Evolutionary conservation across 2,888 invertebrate species (phyloP).

Genomic region (Conomelus anceps): DNA sequence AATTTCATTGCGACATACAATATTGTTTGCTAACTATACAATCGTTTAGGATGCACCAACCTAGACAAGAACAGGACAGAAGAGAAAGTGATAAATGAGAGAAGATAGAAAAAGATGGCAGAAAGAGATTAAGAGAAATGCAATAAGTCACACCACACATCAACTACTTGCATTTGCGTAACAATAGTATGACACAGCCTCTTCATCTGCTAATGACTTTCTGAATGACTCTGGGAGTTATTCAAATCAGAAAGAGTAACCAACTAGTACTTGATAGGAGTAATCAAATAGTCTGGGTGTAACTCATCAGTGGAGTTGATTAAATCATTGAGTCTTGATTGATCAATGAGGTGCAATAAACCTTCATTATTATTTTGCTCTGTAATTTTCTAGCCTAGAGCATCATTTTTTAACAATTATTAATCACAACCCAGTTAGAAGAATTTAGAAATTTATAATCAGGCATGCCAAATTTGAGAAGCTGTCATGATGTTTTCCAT

Average conservation of each 20-base stretch:
- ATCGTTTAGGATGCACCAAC: neutral
- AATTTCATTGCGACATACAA: neutral
- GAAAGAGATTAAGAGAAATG: neutral
- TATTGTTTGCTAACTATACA: neutral
- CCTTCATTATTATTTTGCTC: too few species aligned
- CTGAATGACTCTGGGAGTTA: neutral
- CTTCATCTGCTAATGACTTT: neutral
- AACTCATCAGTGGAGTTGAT: neutral
- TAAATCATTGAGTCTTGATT: too few species aligned
- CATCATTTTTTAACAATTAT: too few species aligned
- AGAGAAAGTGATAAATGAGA: slow-evolving; percentile 2
- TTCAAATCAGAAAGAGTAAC: neutral
- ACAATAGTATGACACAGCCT: neutral
- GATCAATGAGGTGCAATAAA: too few species aligned
- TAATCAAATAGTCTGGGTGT: neutral
- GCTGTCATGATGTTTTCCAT: too few species aligned
- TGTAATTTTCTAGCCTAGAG: too few species aligned
- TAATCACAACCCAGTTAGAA: too few species aligned
- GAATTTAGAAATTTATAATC: too few species aligned
- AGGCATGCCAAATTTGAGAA: too few species aligned
- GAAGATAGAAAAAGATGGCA: neutral
- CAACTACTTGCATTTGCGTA: neutral
- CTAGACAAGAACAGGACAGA: neutral
- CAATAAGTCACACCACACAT: neutral
- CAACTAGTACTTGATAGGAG: neutral